These are phyloP conservation scores for Dexiosoma caninum DNA, from an alignment of 2,888 invertebrate genomes.

Conservation along the genomic window DNA sequence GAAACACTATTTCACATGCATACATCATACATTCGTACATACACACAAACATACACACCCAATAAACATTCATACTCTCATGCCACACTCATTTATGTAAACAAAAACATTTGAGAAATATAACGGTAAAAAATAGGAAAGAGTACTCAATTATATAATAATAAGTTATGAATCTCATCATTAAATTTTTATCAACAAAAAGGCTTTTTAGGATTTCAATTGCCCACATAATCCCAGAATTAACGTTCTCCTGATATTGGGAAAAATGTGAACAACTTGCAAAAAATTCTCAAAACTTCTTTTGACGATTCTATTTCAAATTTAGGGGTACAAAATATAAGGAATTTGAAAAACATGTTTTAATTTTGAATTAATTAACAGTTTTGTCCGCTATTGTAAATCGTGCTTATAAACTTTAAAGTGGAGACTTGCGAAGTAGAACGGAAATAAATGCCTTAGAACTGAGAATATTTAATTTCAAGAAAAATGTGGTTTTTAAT, in stretches of 20 bases:
- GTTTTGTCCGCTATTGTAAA: neutral
- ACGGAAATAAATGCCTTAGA: too few species aligned
- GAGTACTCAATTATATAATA: slow-evolving; percentile 48
- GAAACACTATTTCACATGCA: too few species aligned
- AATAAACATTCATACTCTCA: neutral
- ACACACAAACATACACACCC: neutral
- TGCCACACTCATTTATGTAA: slow-evolving; percentile 28
- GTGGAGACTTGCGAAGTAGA: too few species aligned
- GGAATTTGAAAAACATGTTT: neutral
- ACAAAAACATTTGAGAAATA: slow-evolving; percentile 41
- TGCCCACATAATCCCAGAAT: neutral
- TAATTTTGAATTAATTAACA: neutral
- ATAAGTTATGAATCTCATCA: slow-evolving; percentile 47
- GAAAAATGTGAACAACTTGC: slow-evolving; percentile 1
- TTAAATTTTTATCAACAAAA: slow-evolving; percentile 41
- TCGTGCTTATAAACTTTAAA: neutral
- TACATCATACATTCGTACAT: neutral
- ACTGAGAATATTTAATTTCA: neutral
- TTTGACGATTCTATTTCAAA: neutral
- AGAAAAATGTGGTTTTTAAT: too few species aligned
- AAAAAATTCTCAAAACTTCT: neutral
- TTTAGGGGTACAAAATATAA: neutral
- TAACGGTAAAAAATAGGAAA: slow-evolving; percentile 38
- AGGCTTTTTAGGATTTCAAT: slow-evolving; percentile 17
- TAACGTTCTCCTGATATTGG: neutral